Evolutionary conservation across 2,888 invertebrate genomes (phyloP).

Genomic region (Odontomyia ornata): DNA sequence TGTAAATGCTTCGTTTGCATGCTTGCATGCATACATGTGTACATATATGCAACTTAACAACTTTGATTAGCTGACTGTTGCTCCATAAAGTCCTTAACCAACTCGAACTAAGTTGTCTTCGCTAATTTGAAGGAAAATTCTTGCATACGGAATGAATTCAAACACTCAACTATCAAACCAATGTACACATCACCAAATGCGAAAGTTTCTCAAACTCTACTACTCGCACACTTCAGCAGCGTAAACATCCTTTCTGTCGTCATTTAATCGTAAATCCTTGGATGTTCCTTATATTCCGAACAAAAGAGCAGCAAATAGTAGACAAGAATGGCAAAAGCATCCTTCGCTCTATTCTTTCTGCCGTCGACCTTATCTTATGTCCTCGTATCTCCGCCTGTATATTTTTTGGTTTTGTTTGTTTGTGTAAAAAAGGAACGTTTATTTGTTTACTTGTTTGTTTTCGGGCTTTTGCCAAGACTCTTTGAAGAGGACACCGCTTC

Average conservation of each 20-base stretch:
- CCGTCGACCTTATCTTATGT: neutral
- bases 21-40: neutral
- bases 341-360: neutral
- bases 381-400: neutral
- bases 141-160: neutral
- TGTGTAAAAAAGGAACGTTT: constrained; percentile 8
- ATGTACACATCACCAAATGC: neutral
- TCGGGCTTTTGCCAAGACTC: constrained; percentile 3
- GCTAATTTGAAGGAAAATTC: neutral
- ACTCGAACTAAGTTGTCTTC: neutral
- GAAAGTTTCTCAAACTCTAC: neutral
- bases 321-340: neutral
- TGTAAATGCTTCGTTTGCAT: neutral
- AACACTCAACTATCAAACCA: neutral
- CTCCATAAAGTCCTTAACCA: neutral
- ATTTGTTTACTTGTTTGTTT: constrained; percentile 41
- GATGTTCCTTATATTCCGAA: neutral
- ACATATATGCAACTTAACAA: neutral
- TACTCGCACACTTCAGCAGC: neutral
- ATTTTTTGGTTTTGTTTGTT: too few relatives aligned
- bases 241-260: neutral
- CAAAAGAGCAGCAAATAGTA: constrained; percentile 3
- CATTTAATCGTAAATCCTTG: neutral
- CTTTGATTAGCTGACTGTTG: neutral
- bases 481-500: neutral